Evolutionary conservation across 2,888 invertebrate genomes (phyloP).

Genomic region (Pseudococcus viburni): DNA sequence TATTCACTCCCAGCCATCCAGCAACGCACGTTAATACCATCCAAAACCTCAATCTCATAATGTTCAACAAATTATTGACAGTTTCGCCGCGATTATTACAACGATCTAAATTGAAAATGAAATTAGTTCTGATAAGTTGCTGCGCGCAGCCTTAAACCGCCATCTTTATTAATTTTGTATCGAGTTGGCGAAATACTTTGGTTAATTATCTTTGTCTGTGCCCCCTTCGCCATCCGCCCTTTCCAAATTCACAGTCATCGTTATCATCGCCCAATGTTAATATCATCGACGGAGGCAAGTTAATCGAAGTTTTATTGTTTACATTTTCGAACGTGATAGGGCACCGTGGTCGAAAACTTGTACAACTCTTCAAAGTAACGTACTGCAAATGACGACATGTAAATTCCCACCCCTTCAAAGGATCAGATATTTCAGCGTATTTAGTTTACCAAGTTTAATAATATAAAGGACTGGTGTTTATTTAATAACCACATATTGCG

Average conservation of each 20-base stretch:
- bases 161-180: constrained; percentile 47
- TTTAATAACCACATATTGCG: background rate
- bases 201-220: constrained; percentile 49
- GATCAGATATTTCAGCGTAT: constrained; percentile 18
- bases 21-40: background rate
- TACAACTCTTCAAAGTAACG: constrained; percentile 49
- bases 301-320: constrained; percentile 46
- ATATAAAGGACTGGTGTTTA: constrained; percentile 24
- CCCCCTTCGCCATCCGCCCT: background rate
- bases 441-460: constrained; percentile 16
- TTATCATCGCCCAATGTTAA: constrained; percentile 1
- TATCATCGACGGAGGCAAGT: constrained; percentile 20
- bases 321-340: constrained; percentile 29
- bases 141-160: background rate
- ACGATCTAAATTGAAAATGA: constrained; percentile 41
- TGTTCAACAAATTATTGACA: constrained; percentile 42
- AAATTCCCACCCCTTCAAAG: constrained; percentile 30
- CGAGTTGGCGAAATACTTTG: constrained; percentile 30
- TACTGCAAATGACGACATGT: constrained; percentile 57
- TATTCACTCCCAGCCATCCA: too few species aligned
- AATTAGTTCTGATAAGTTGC: constrained; percentile 32
- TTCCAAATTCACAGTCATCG: background rate
- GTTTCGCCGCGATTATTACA: constrained; percentile 22
- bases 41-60: constrained; percentile 36
- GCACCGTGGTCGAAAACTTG: constrained; percentile 37